Evolutionary conservation across 1,140 invertebrate species (phyloP), one percentile per base, ranked within the genome.

Genomic region (Cydia pomonella): DNA sequence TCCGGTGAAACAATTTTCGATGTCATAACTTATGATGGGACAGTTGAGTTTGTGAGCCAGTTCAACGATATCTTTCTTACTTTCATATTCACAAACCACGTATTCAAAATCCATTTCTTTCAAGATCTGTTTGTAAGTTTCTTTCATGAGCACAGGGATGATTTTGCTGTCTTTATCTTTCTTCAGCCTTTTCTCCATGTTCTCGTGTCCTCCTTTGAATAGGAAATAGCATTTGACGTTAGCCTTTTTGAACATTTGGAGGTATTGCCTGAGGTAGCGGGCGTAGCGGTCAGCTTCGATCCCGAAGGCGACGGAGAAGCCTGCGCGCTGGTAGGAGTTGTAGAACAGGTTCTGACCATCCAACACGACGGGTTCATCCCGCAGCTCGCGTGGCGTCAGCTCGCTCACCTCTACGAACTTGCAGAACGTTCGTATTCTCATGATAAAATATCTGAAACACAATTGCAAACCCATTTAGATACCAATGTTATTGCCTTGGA

Each of bases 341-440:
- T 85, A 84, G 23, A 87, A 84, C 44, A 78, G 80, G 38, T 87
- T 85, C 16, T 86, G 82, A 7, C 78, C 87, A 41, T 89, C 87
- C 12, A 89, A 77, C 1, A 89, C 86, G 2, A 89, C 75, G 10
- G 59, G 4, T n/a, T 59, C 53, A 12, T 59, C 53, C 10, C 21
- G 18, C 21, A 59, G 53, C n/a, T 59, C 21, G 18, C 23, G 63
- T 3, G 63, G 25, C 18, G 23, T 33, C 63, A 66, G 27, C 27
- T 66, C 63, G 27, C 63, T 66, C 3, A 66, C 63, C 23, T 66
- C 63, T 4, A 66, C 25, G 0, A 66, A 66, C 25, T 66, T 66
- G 21, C 21, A 59, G 21, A 59, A 59, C 53, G 53, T 59, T 21
- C 53, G 16, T 21, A 59, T 59, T 23, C 53, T 59, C 53, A 59